Base-by-base conservation (phyloP, 1,140 invertebrate species). In the Vanessa tameamea region DNA sequence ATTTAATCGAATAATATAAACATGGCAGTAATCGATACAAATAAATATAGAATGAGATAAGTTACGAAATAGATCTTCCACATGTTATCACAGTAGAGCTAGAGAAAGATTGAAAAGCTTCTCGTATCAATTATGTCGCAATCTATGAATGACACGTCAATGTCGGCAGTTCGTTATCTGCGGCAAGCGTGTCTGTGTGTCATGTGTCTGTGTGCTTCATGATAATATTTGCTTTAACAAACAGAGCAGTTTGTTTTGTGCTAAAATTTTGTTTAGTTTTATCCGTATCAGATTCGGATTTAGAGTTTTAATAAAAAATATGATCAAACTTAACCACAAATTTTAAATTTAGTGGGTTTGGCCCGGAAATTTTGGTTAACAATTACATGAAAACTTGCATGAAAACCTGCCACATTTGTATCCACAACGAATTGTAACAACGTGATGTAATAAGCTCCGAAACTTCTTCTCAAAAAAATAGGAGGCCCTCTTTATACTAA, bases 111-210 rank as follows among this genome's bases (percentile, higher is more conserved):
- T 31, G 53, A 31, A 15, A n/a, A 61, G 57, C 57, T 20, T 3
- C n/a, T 23, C 55, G 65, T 73, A 68, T 73, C 72, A 53, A 47
- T 64, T 20, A 51, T 77, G 70, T 72, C 68, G 75, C 73, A 77
- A 79, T 77, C 78, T 68, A 76, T 76, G 77, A 70, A 77, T 69
- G 79, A 78, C 74, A 78, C 75, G 65, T 81, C 77, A 76, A 78
- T 74, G 81, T 73, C 73, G 65, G 51, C 61, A 53, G 64, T 72
- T 64, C 72, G 67, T 70, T 75, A 75, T 66, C 65, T 12, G 31
- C 66, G 5, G 47, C 61, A 43, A 43, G 37, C 37, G 37, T 43
- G 37, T 43, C 37, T 43, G 23, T 23, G 20, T 26, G 47, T n/a
- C n/a, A n/a, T n/a, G n/a, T n/a, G n/a, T n/a, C n/a, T 51, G 48